A percentile compares a stretch with the other conserved stretches of the same genome.
phyloP scores from a whole-genome alignment of 2,797 vertebrate genomes.

The Pseudochirops cupreus region DNA sequence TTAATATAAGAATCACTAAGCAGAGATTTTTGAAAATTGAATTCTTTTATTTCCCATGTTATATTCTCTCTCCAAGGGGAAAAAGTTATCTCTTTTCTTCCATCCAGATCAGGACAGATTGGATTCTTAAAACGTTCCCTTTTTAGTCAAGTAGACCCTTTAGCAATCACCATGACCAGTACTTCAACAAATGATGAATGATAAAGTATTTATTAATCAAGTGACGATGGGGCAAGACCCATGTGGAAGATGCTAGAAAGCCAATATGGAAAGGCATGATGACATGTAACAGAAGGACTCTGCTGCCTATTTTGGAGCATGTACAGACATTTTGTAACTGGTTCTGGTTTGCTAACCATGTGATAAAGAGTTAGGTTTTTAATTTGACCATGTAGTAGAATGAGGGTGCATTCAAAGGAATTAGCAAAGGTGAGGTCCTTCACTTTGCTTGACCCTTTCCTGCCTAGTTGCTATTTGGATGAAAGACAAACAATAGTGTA shows the following conservation, averaged over 20 bases:
- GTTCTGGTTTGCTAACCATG: neutral
- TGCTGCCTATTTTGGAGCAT: neutral
- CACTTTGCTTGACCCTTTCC: neutral
- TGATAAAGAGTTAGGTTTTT: neutral
- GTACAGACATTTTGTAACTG: neutral
- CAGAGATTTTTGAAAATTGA: neutral
- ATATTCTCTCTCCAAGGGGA: neutral
- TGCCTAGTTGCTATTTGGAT: neutral
- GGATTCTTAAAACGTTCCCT: neutral
- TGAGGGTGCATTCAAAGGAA: neutral
- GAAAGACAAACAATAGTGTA: neutral
- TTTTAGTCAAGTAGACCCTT: neutral
- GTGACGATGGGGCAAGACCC: neutral
- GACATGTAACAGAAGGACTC: too few species aligned
- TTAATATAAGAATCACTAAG: slow-evolving; percentile 9
- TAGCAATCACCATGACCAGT: neutral
- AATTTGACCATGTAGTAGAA: neutral
- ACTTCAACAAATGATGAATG: neutral
- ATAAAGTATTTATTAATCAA: neutral
- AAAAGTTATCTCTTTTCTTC: neutral
- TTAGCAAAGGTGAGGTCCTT: neutral
- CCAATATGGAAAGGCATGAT: neutral
- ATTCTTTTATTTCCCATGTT: neutral
- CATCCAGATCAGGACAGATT: slow-evolving; percentile 10
- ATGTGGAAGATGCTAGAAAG: neutral